phyloP scores from a whole-genome alignment of 2,113 vertebrate genomes.

The Antechinus stuartii region DNA sequence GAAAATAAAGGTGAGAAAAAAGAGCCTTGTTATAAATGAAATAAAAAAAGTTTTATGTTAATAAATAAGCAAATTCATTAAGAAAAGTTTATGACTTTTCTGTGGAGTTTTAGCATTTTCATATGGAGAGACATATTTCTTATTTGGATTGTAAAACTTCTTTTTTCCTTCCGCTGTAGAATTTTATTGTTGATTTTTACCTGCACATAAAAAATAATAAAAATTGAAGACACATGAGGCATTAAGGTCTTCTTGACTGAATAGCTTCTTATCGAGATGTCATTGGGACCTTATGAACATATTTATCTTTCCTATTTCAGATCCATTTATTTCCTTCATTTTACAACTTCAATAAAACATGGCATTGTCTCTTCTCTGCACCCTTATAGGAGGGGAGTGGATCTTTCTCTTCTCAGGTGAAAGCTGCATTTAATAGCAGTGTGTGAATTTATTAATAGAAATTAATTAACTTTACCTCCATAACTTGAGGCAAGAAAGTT shows the following conservation, averaged over 20 bases:
- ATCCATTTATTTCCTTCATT: slow-evolving; percentile 2
- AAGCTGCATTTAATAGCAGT: not conserved
- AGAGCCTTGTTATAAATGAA: not conserved
- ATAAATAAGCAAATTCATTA: not conserved
- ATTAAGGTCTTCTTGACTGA: not conserved
- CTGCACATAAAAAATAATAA: not conserved
- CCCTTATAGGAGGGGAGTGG: not conserved
- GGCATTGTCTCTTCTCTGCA: not conserved
- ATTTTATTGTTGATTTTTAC: slow-evolving; percentile 15
- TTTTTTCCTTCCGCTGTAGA: not conserved
- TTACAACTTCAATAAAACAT: not conserved
- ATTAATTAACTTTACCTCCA: not conserved
- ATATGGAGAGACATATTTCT: not conserved
- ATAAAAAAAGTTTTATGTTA: not conserved
- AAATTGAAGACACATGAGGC: not conserved
- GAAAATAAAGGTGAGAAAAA: not conserved
- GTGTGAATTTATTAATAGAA: slow-evolving; percentile 1
- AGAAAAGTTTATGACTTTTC: not conserved
- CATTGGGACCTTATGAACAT: not conserved
- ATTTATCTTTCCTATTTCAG: not conserved
- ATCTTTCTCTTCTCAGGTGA: slow-evolving; percentile 6
- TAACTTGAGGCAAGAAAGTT: not conserved
- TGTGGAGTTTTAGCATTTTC: not conserved
- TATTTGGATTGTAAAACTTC: not conserved
- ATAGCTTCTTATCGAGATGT: not conserved